Evolutionary conservation across 2,888 invertebrate species (phyloP), one percentile per base, ranked within the genome.

Genomic region (Pseudococcus viburni): DNA sequence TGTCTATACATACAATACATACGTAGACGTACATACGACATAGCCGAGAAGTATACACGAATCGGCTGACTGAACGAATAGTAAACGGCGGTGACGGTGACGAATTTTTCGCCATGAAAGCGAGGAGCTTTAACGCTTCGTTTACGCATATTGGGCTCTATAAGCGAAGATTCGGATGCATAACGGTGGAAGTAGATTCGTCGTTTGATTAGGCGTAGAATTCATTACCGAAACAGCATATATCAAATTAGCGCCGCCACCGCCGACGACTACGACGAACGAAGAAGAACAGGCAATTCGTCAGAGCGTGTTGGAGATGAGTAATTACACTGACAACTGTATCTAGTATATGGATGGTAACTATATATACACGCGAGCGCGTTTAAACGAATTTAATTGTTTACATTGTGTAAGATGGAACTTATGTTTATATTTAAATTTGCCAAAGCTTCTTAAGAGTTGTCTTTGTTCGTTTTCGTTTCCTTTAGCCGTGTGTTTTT

Each of bases 391-490:
- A 86, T 86, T 86, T 59, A 86, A 68, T 86, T 86, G 85, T 86
- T 86, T 86, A 86, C 85, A 86, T 86, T 86, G 85, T 86, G 59
- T 86, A 68, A 86, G 59, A 86, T 86, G 39, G 85, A 86, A 86
- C 85, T 86, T 86, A 86, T 86, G 85, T 86, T 86, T 86, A 86
- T 86, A 86, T 86, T 86, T 33, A 59, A 86, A 86, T 86, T 86
- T 59, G 59, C 85, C 59, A 59, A 86, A 68, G 59, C 55, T 55
- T 85, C 68, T 86, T 39, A 42, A 55, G 59, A 59, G 55, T 86
- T 64, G 33, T 86, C 33, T 55, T 85, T 33, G 51, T 85, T 59
- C 85, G 33, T 77, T 77, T 85, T 59, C 85, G 85, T 46, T 33
- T 42, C 59, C 68, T 59, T 33, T 48, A 51, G 51, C 33, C 55